A percentile compares a stretch with the other conserved stretches of the same genome.
Evolutionary conservation across 2,797 vertebrate genomes (phyloP).

Genomic region (Anguilla marmorata): DNA sequence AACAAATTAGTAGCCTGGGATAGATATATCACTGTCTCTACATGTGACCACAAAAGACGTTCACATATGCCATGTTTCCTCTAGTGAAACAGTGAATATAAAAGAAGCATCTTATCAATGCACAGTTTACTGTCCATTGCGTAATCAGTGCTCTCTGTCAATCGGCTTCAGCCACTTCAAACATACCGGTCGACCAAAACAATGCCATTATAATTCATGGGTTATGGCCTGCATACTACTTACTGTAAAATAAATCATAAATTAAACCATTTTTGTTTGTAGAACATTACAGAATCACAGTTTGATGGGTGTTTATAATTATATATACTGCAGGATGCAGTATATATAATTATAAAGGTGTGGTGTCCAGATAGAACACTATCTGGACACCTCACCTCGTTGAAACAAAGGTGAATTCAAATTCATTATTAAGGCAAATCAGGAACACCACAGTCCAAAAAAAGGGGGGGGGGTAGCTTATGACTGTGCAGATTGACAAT

Average conservation of each 20-base stretch:
- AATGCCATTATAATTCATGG: background rate
- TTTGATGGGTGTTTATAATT: background rate
- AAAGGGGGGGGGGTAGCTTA: too few species aligned
- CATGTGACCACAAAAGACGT: background rate
- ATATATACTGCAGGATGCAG: background rate
- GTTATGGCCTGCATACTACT: background rate
- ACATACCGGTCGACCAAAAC: background rate
- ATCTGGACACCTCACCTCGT: background rate
- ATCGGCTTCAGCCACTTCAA: background rate
- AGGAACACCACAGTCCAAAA: background rate
- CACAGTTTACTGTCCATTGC: background rate
- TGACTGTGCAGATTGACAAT: too few species aligned
- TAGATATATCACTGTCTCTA: background rate
- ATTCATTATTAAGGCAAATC: background rate
- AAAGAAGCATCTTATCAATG: background rate
- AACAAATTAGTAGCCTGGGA: background rate
- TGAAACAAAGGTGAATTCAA: background rate
- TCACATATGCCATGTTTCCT: background rate
- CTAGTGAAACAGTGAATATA: background rate
- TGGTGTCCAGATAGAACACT: too few species aligned
- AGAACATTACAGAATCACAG: background rate
- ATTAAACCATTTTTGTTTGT: background rate
- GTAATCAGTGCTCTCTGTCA: background rate
- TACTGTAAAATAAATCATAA: background rate
- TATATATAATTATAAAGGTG: background rate